Conservation (phyloP, 2,888 invertebrate genomes). For the Stramonita haemastoma region DNA sequence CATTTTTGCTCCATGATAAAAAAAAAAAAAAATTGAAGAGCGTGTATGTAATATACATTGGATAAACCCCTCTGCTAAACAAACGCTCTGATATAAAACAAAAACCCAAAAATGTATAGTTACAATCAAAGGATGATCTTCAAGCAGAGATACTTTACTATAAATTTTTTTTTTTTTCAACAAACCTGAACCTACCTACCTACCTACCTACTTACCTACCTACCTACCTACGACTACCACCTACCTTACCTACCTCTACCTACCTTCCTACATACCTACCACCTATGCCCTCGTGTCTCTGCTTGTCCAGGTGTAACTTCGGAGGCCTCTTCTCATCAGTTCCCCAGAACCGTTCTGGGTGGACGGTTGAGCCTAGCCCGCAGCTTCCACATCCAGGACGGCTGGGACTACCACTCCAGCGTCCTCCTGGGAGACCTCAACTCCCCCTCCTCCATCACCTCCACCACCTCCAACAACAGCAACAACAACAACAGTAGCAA, state of each 20-base stretch:
- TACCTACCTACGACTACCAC: no score
- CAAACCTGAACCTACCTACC: no score
- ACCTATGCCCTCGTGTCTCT: conserved; percentile 37
- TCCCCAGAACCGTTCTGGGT: conserved; percentile 65
- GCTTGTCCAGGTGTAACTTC: conserved; percentile 67
- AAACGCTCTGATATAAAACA: no score
- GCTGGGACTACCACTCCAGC: conserved; percentile 20
- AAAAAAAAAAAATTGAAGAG: background rate
- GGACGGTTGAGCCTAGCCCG: conserved; percentile 60
- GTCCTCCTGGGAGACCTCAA: background rate
- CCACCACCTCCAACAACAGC: background rate
- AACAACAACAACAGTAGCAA: background rate
- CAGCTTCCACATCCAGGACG: conserved; percentile 50
- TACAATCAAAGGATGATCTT: no score
- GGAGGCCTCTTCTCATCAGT: conserved; percentile 70
- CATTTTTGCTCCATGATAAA: background rate
- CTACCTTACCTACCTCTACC: no score
- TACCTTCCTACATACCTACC: no score
- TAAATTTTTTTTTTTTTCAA: no score
- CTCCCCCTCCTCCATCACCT: background rate
- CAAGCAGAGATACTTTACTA: no score
- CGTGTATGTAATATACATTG: background rate
- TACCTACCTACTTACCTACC: no score
- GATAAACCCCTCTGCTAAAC: background rate
- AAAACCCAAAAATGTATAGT: no score